These are phyloP conservation scores for Andrena bicolor DNA, from an alignment of 2,888 invertebrate genomes.

Conservation along the genomic window DNA sequence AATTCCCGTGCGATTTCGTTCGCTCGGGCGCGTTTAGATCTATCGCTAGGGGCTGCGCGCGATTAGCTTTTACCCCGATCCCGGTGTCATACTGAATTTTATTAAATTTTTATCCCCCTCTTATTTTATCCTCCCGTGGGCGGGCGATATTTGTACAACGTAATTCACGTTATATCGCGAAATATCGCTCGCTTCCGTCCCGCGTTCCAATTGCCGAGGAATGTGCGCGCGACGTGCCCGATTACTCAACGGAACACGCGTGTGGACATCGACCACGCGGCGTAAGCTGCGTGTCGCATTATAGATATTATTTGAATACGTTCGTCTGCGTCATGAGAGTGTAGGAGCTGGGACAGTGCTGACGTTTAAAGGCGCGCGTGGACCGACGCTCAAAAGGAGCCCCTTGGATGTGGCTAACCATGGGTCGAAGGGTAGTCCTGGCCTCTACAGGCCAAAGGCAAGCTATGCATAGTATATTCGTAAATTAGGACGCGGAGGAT, in stretches of 20 bases:
- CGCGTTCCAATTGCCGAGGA: not conserved
- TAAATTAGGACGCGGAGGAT: not conserved
- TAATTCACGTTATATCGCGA: too few relatives aligned
- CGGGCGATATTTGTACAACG: too few relatives aligned
- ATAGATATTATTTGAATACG: conserved; percentile 10
- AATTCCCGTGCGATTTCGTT: not conserved
- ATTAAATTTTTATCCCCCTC: conserved; percentile 1
- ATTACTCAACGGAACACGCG: not conserved
- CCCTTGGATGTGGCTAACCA: not conserved
- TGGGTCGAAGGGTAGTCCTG: conserved; percentile 1
- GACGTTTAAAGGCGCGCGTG: not conserved
- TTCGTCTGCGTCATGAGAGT: not conserved
- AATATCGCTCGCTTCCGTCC: not conserved
- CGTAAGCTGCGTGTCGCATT: not conserved
- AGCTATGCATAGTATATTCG: conserved; percentile 12
- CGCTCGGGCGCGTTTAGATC: not conserved
- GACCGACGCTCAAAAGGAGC: conserved; percentile 10
- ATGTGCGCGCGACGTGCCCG: not conserved
- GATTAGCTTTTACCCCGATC: not conserved
- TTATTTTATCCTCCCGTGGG: too few relatives aligned
- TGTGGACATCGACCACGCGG: not conserved
- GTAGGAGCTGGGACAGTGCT: not conserved
- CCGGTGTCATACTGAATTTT: not conserved
- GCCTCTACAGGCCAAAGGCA: not conserved
- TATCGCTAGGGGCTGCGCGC: not conserved